Percentiles rank a stretch among this genome's conserved stretches.
Conservation (phyloP, 53 echinoderm and acorn worm species). For the Antedon mediterranea region DNA sequence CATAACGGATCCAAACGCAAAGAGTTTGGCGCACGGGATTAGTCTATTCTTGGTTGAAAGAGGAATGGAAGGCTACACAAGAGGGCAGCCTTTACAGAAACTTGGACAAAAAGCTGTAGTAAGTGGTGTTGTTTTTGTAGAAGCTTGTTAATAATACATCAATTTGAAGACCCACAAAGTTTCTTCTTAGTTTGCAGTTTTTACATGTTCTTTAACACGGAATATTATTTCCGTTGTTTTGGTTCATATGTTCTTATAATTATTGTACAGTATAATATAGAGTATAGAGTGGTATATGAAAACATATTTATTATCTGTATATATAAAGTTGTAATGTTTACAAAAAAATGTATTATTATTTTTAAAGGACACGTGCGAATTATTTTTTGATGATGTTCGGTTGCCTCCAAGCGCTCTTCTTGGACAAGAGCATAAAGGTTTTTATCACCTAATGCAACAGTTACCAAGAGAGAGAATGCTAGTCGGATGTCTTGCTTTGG, state of each 20-base stretch:
- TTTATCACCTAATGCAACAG: conserved; percentile 5
- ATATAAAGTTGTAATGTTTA: too few species aligned
- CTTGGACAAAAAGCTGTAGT: conserved; percentile 47
- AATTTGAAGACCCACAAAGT: conserved; percentile 31
- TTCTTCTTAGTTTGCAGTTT: too few species aligned
- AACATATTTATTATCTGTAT: too few species aligned
- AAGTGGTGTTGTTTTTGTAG: conserved; percentile 61
- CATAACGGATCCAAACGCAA: conserved; percentile 33
- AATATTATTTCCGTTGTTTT: too few species aligned
- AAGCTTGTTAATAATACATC: conserved; percentile 51
- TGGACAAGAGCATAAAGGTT: conserved; percentile 38
- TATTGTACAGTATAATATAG: too few species aligned
- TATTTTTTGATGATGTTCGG: conserved; percentile 66
- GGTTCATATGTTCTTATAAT: too few species aligned
- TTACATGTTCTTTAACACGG: too few species aligned
- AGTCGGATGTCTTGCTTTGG: background rate
- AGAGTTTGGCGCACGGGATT: conserved; percentile 52
- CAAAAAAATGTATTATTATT: too few species aligned
- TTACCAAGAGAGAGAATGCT: background rate
- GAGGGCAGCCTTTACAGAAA: conserved; percentile 42
- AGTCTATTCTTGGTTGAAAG: conserved; percentile 54
- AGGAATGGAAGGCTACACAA: conserved; percentile 50
- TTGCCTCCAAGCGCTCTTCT: conserved; percentile 42
- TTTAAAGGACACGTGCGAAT: conserved; percentile 38
- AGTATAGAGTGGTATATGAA: conserved; percentile 31